Evolutionary conservation across 2,797 vertebrate genomes (phyloP).

Genomic region (Margarornis squamiger): DNA sequence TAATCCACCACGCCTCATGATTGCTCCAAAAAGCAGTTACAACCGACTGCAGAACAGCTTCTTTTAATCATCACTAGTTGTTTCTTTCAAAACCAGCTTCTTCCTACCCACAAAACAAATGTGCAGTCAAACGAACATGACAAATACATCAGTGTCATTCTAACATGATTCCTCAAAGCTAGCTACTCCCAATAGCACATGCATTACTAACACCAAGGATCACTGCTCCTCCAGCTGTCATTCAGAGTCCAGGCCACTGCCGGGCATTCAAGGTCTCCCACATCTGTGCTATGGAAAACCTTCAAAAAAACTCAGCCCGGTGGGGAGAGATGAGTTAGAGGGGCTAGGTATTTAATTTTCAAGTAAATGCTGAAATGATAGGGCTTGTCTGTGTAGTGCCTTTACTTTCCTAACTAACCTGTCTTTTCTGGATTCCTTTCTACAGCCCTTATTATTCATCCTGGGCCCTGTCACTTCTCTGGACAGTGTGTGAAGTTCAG

Average conservation of each 20-base stretch:
- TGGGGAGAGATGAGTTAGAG: not conserved
- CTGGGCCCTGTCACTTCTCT: not conserved
- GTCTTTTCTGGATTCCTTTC: not conserved
- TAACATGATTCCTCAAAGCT: not conserved
- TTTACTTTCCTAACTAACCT: not conserved
- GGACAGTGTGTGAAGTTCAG: not conserved
- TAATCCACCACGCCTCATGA: not conserved
- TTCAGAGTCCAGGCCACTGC: not conserved
- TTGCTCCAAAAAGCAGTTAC: not conserved
- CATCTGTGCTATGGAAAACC: not conserved
- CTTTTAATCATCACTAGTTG: not conserved
- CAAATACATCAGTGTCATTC: not conserved
- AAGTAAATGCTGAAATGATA: not conserved
- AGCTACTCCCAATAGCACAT: not conserved
- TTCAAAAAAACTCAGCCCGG: not conserved
- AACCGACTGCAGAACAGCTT: not conserved
- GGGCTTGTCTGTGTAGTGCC: not conserved
- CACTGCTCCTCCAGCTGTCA: not conserved
- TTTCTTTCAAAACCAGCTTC: constrained; percentile 2
- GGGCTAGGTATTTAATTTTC: not conserved
- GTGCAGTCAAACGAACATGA: not conserved
- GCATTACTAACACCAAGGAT: not conserved
- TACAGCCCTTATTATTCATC: not conserved
- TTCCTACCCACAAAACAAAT: constrained; percentile 5
- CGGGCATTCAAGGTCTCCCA: not conserved